A percentile compares a stretch with the other conserved stretches of the same genome.
Conservation (phyloP, 2,888 invertebrate genomes). For the Polyploca ridens region DNA sequence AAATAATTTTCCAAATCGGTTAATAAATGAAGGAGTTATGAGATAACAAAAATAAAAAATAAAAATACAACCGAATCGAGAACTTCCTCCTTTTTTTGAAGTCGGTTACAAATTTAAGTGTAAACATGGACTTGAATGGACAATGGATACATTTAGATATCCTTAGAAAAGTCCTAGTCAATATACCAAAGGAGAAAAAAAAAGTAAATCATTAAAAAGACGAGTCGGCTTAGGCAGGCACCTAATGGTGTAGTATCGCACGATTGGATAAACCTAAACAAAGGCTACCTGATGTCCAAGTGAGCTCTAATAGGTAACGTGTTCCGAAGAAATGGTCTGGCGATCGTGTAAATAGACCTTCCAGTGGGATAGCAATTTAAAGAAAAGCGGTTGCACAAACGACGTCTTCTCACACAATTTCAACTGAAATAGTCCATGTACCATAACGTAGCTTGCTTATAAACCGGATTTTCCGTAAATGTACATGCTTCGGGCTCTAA, state of each 20-base stretch:
- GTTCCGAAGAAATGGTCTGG: slow-evolving; percentile 6
- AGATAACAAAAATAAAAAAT: no score
- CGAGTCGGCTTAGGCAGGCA: neutral
- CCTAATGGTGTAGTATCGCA: slow-evolving; percentile 6
- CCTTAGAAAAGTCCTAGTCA: no score
- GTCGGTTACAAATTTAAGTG: no score
- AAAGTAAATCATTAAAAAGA: neutral
- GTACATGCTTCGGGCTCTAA: neutral
- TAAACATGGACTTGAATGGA: no score
- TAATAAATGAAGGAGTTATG: no score
- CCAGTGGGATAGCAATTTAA: neutral
- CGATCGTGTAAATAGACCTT: slow-evolving; percentile 2
- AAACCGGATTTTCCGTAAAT: neutral
- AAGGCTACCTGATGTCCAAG: neutral
- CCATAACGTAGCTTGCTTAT: neutral
- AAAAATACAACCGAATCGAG: no score
- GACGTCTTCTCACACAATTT: neutral
- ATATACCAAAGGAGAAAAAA: no score
- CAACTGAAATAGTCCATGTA: neutral
- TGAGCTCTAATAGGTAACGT: slow-evolving; percentile 8
- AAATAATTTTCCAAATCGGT: no score
- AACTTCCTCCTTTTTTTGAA: no score
- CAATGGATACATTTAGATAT: no score
- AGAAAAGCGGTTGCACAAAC: neutral
- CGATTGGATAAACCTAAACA: slow-evolving; percentile 6